These are phyloP conservation scores for Protonibea diacanthus DNA, from an alignment of 2,797 vertebrate species.

Conservation along the genomic window DNA sequence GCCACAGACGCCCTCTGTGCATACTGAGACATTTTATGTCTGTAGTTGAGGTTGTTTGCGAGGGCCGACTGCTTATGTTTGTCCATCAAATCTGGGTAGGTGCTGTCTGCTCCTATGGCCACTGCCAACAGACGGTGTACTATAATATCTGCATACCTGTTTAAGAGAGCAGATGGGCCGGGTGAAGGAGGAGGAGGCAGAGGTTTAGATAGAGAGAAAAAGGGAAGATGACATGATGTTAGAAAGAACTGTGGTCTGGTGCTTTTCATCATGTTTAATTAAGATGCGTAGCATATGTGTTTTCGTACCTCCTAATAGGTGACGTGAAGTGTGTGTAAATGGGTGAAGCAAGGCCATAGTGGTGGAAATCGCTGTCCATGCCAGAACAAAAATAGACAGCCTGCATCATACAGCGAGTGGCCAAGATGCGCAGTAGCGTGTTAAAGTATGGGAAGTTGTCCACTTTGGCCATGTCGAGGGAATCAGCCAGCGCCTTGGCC, in stretches of 20 bases:
- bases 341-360: slow-evolving; percentile 96
- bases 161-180: neutral
- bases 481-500: slow-evolving; percentile 95
- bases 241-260: neutral
- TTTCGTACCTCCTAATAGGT: slow-evolving; percentile 93
- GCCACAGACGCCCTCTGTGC: slow-evolving; percentile 96
- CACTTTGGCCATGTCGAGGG: slow-evolving; percentile 90
- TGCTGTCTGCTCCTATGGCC: slow-evolving; percentile 92
- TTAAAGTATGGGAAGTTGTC: slow-evolving; percentile 92
- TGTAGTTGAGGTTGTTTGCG: slow-evolving; percentile 97
- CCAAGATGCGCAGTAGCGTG: slow-evolving; percentile 93
- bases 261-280: neutral
- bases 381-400: slow-evolving; percentile 99
- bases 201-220: neutral
- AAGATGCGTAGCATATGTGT: neutral
- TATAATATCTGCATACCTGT: slow-evolving; percentile 95
- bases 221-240: neutral
- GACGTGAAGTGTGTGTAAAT: slow-evolving; percentile 99
- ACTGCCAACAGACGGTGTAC: slow-evolving; percentile 96
- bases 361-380: slow-evolving; percentile 97
- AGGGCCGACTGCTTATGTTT: slow-evolving; percentile 94
- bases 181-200: neutral
- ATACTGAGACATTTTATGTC: slow-evolving; percentile 99
- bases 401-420: slow-evolving; percentile 99
- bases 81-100: slow-evolving; percentile 95